A percentile compares a stretch with the other conserved stretches of the same genome.
Evolutionary conservation across 35 echinoderm and acorn worm genomes (phyloP).

Genomic region (Hemicentrotus pulcherrimus): DNA sequence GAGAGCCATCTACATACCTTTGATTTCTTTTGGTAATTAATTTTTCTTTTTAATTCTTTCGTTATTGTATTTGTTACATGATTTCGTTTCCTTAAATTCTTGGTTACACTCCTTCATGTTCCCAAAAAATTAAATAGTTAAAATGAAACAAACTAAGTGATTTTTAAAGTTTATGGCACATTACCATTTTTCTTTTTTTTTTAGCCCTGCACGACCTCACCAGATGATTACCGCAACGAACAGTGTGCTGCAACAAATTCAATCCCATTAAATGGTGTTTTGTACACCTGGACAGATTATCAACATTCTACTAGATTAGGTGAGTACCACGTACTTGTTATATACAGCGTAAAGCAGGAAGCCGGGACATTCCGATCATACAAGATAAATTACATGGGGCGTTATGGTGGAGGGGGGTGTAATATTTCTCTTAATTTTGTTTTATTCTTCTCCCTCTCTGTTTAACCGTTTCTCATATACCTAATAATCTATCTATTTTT

Average conservation of each 20-base stretch:
- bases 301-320: not conserved
- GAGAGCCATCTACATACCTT: not conserved
- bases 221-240: not conserved
- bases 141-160: not conserved
- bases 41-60: not conserved
- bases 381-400: not conserved
- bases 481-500: no score
- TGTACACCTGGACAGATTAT: constrained; percentile 14
- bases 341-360: not conserved
- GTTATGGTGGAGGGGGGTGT: not conserved
- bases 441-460: no score
- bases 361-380: not conserved
- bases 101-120: not conserved
- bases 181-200: not conserved
- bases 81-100: not conserved
- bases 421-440: not conserved
- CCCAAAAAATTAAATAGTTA: not conserved
- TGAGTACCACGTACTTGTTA: not conserved
- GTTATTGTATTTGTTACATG: not conserved
- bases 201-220: not conserved
- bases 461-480: no score
- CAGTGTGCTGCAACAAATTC: constrained; percentile 44
- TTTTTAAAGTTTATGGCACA: not conserved
- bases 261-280: not conserved
- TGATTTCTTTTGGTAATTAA: not conserved